Conservation (phyloP, 2,113 vertebrate genomes). For the Neodontobutis hainanensis region DNA sequence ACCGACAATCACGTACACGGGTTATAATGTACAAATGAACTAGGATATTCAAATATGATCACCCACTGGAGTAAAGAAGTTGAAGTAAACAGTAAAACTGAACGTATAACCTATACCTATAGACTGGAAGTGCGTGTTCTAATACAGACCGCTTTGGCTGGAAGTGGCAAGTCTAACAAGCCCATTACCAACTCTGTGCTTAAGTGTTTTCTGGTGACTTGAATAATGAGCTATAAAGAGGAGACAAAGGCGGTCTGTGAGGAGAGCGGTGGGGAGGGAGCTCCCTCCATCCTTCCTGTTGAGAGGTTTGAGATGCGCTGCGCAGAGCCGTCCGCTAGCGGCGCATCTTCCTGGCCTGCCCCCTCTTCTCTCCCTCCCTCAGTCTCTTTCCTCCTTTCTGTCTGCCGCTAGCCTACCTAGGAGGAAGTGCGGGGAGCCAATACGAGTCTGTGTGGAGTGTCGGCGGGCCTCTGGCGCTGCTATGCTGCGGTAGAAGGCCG, state of each 20-base stretch:
- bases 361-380: constrained; percentile 21
- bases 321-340: constrained; percentile 62
- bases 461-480: constrained; percentile 44
- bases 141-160: constrained; percentile 1
- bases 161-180: constrained; percentile 2
- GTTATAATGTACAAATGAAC: background rate
- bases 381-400: constrained; percentile 30
- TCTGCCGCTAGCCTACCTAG: constrained; percentile 61
- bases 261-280: constrained; percentile 32
- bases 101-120: background rate
- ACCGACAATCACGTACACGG: constrained; percentile 17
- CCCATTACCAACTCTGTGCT: constrained; percentile 24
- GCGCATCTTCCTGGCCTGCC: constrained; percentile 69
- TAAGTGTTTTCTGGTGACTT: constrained; percentile 62
- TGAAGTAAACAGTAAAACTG: background rate
- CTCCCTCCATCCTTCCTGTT: constrained; percentile 71
- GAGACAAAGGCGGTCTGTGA: constrained; percentile 61
- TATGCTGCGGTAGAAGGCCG: constrained; percentile 70
- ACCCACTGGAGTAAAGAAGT: too few species aligned
- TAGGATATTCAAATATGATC: background rate
- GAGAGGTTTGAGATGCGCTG: constrained; percentile 74
- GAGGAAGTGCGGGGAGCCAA: constrained; percentile 55
- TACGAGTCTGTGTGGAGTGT: constrained; percentile 44
- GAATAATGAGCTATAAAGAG: constrained; percentile 50
- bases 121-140: background rate